These are phyloP conservation scores for Periphyllus acericola DNA, from an alignment of 2,888 invertebrate species.

Conservation along the genomic window DNA sequence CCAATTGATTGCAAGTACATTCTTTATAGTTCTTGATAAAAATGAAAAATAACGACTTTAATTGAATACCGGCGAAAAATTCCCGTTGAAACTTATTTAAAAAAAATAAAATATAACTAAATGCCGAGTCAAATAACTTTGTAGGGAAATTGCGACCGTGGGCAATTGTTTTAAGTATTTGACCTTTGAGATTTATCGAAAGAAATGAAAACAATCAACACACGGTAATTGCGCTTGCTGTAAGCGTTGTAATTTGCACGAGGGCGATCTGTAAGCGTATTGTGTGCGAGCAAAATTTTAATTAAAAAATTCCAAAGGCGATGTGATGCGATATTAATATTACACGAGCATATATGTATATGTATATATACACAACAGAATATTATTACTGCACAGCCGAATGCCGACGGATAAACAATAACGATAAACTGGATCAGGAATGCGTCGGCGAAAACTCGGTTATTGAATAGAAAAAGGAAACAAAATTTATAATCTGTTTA, in stretches of 20 bases:
- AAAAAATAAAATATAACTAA: too few relatives aligned
- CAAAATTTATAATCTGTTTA: slow-evolving; percentile 21
- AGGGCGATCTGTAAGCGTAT: neutral
- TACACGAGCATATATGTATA: neutral
- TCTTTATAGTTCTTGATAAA: too few relatives aligned
- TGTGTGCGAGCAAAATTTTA: slow-evolving; percentile 43
- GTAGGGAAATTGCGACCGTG: neutral
- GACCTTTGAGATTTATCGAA: slow-evolving; percentile 39
- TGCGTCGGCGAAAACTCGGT: slow-evolving; percentile 52
- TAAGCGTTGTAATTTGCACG: slow-evolving; percentile 41
- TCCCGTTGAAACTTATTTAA: too few relatives aligned
- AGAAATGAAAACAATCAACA: slow-evolving; percentile 37
- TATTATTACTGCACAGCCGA: too few relatives aligned
- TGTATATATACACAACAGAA: slow-evolving; percentile 1
- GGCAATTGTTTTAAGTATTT: neutral
- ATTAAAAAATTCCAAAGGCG: slow-evolving; percentile 61
- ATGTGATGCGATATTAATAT: slow-evolving; percentile 35
- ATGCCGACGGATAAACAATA: slow-evolving; percentile 55
- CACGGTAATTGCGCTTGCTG: slow-evolving; percentile 6
- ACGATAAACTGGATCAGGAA: slow-evolving; percentile 57
- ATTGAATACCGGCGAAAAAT: too few relatives aligned
- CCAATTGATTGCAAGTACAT: too few relatives aligned
- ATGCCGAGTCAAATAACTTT: neutral
- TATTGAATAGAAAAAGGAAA: slow-evolving; percentile 45
- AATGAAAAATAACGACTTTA: too few relatives aligned